Base-by-base conservation (phyloP, 2,888 invertebrate species). In the Stenchaetothrips biformis region DNA sequence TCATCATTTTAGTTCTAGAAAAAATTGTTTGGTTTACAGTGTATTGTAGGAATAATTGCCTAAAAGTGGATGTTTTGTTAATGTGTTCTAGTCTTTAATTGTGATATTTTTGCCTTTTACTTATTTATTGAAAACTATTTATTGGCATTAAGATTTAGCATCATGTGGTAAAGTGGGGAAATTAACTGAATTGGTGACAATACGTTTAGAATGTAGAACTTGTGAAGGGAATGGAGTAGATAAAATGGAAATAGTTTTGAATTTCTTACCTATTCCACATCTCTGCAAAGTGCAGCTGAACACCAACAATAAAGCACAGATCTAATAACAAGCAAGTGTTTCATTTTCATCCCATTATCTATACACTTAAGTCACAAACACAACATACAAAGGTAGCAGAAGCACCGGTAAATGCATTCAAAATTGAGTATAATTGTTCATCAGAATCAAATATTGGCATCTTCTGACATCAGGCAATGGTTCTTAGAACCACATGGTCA, bases 1-100 rank as follows among this genome's bases (percentile, higher is more conserved):
- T 25, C 0, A 74, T 11, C 7, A 74, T 74, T 74, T n/a, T 25
- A 53, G n/a, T n/a, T n/a, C n/a, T n/a, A 11, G 18, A 53, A 53
- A 53, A 18, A 13, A 53, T 53, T 18, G 53, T 13, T 37, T 18
- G 67, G 21, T 21, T 74, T 11, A 25, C 67, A 74, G 11, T 25
- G 59, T 59, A 59, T 59, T 18, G 21, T 7, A 7, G 21, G 7
- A 74, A 25, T 7, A 25, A 21, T 37, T 37, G 37, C 37, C 37
- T 37, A 37, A 37, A 37, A 37, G 1, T 37, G 1, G 37, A 37
- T 74, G 67, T 74, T 21, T 74, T 74, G 67, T 74, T 74, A 74
- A 25, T 74, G 67, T 21, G 67, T 74, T 74, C 67, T 74, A 74
- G 67, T 74, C 67, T 74, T 74, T 74, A 25, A 74, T 74, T 74